These are phyloP conservation scores for Hoplias malabaricus DNA, from an alignment of 2,113 vertebrate species.

Conservation along the genomic window DNA sequence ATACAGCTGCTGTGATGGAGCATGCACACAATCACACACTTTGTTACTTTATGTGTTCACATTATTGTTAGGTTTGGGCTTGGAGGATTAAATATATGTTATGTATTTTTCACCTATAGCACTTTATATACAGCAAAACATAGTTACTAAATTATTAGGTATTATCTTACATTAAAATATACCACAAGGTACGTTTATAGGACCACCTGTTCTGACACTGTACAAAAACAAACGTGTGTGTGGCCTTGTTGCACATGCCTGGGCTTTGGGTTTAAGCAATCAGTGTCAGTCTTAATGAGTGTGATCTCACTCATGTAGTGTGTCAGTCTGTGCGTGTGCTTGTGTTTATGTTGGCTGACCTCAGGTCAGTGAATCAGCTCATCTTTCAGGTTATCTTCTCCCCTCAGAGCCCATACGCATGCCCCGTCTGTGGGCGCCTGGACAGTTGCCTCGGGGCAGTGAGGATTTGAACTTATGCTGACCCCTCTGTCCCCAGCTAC, in stretches of 20 bases:
- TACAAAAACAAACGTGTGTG: background rate
- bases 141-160: too few species aligned
- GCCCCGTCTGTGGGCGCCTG: conserved; percentile 45
- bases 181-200: background rate
- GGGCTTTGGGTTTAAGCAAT: background rate
- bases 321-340: conserved; percentile 34
- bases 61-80: too few species aligned
- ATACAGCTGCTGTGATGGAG: conserved; percentile 21
- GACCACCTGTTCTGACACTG: background rate
- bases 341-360: conserved; percentile 40
- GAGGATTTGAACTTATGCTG: conserved; percentile 48
- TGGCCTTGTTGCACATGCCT: background rate
- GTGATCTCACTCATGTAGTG: conserved; percentile 22
- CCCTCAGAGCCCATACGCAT: background rate
- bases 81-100: too few species aligned
- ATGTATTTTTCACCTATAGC: too few species aligned
- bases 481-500: conserved; percentile 40
- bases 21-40: background rate
- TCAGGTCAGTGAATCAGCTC: conserved; percentile 46
- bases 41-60: conserved; percentile 13
- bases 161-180: too few species aligned
- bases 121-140: too few species aligned
- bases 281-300: conserved; percentile 33
- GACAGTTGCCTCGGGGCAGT: conserved; percentile 54
- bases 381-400: conserved; percentile 6